Evolutionary conservation across 2,113 vertebrate species (phyloP).

Genomic region (Argyrosomus japonicus): DNA sequence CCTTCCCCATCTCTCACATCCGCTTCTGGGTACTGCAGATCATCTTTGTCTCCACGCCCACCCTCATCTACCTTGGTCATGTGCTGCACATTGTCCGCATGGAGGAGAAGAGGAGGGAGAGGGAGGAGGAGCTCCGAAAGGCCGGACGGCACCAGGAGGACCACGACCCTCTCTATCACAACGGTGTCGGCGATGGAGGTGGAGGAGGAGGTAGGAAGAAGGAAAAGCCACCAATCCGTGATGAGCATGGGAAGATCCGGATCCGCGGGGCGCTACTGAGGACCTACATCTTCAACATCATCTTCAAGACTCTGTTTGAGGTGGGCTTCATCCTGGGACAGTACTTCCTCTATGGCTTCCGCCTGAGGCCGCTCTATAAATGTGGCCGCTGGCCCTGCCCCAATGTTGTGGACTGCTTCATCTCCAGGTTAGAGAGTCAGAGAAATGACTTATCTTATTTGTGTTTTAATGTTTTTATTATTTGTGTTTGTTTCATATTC

Average conservation of each 20-base stretch:
- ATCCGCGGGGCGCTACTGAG: conserved; percentile 88
- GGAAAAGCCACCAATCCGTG: conserved; percentile 83
- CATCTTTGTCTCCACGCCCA: conserved; percentile 95
- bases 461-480: neutral
- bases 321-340: conserved; percentile 95
- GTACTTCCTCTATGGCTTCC: conserved; percentile 93
- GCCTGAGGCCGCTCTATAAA: conserved; percentile 90
- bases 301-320: conserved; percentile 94
- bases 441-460: neutral
- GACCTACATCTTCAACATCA: conserved; percentile 93
- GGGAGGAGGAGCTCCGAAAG: conserved; percentile 86
- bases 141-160: conserved; percentile 72
- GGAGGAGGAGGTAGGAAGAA: conserved; percentile 71
- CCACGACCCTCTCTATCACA: conserved; percentile 76
- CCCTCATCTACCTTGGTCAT: conserved; percentile 94
- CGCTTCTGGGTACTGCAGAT: conserved; percentile 99
- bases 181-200: conserved; percentile 49
- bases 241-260: conserved; percentile 90
- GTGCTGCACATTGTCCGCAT: conserved; percentile 93
- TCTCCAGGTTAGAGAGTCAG: conserved; percentile 76
- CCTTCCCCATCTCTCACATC: conserved; percentile 96
- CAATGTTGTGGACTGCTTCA: conserved; percentile 83
- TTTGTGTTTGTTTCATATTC: neutral
- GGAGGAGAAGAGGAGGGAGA: conserved; percentile 91
- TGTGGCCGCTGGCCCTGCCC: conserved; percentile 89